Base-by-base conservation (phyloP, 2,888 invertebrate species). In the Aethes cnicana region DNA sequence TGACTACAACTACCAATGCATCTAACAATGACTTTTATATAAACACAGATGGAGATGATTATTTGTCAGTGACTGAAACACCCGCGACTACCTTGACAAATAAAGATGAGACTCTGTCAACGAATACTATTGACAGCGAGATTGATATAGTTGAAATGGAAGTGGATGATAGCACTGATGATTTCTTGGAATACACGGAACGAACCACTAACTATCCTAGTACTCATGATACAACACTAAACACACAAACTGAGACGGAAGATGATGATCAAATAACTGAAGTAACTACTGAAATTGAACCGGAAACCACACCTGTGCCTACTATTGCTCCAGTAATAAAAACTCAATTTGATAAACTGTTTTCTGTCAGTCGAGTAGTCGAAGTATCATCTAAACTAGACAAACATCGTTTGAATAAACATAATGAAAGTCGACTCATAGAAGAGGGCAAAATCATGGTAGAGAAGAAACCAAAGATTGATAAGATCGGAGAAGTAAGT, bases 401-500 rank as follows among this genome's bases (percentile, higher is more conserved):
- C 21, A 92, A 92, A 68, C 84, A 91, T 41, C 90, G 91, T 12
- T 64, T 91, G 5, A 91, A 92, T 55, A 91, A 91, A 57, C 91
- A 92, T 49, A 91, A 90, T 57, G 77, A 86, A 69, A 89, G 90
- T 1, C 84, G 91, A 14, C 74, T 84, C 6, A 86, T 91, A 37
- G 90, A 91, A 71, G 87, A 89, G 61, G 88, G 91, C 0, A 74
- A 87, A 64, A 79, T 91, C 1, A 88, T 87, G 66, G 79, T 92
- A n/a, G 92, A 93, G 68, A 90, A 90, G 56, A 83, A 91, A 66
- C 92, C 93, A 0, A 90, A 90, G 9, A 66, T 92, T 1, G 92
- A 94, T 64, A 92, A 92, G 81, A 91, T 94, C 55, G 94, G 94
- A 33, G 93, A 93, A 75, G 92, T 94, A 0, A 94, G 92, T 70